A percentile compares a stretch with the other conserved stretches of the same genome.
Evolutionary conservation across 2,888 invertebrate species (phyloP).

Genomic region (Cosmia trapezina): DNA sequence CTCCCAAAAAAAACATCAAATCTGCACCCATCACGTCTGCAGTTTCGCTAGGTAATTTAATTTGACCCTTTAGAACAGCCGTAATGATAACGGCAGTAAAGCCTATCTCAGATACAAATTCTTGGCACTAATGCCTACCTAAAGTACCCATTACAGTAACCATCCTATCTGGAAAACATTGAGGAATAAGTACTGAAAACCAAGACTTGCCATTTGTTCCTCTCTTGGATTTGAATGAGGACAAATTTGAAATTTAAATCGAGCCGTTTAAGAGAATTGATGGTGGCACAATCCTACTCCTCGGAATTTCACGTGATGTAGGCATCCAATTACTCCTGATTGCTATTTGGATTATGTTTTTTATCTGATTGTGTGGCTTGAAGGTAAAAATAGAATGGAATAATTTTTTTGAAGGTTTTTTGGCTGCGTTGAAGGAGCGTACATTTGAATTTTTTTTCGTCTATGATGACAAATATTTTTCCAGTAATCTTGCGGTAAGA

Average conservation of each 20-base stretch:
- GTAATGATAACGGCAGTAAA: conserved; percentile 13
- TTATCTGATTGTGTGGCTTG: conserved; percentile 35
- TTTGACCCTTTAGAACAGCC: background rate
- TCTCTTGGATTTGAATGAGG: conserved; percentile 73
- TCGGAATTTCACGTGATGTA: conserved; percentile 54
- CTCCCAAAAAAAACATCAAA: too few species aligned
- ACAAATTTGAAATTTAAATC: conserved; percentile 78
- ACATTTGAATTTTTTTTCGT: too few species aligned
- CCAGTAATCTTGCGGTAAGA: too few species aligned
- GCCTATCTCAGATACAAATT: conserved; percentile 24
- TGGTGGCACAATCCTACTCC: conserved; percentile 45
- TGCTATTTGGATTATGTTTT: conserved; percentile 52
- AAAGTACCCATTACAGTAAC: conserved; percentile 52
- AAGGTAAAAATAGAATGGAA: conserved; percentile 1
- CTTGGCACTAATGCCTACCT: conserved; percentile 26
- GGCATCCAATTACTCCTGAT: conserved; percentile 57
- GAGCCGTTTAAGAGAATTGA: conserved; percentile 63
- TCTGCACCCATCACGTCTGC: too few species aligned
- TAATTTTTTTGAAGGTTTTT: background rate
- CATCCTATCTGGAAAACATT: conserved; percentile 54
- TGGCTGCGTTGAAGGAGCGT: too few species aligned
- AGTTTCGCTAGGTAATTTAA: too few species aligned
- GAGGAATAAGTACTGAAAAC: conserved; percentile 46
- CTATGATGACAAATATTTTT: too few species aligned
- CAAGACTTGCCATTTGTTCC: conserved; percentile 67